Evolutionary conservation across 2,888 invertebrate genomes (phyloP).

Genomic region (Amaurobius ferox): DNA sequence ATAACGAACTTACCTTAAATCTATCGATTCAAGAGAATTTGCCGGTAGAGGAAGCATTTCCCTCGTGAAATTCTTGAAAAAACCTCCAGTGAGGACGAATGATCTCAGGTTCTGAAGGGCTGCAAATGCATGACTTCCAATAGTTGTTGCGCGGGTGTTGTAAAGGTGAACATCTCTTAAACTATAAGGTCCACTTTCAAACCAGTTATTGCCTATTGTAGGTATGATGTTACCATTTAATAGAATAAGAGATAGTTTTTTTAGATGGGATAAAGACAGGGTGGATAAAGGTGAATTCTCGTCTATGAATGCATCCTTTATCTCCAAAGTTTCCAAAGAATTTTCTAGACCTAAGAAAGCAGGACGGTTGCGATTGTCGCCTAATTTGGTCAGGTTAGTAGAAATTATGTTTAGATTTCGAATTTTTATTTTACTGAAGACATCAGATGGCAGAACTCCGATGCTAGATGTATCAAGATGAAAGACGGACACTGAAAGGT

Average conservation of each 20-base stretch:
- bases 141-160: neutral
- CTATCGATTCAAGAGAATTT: constrained; percentile 18
- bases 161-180: constrained; percentile 29
- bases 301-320: constrained; percentile 30
- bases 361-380: constrained; percentile 30
- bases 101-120: constrained; percentile 22
- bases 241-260: constrained; percentile 31
- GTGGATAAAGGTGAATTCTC: constrained; percentile 18
- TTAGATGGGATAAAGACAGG: constrained; percentile 47
- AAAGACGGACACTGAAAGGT: constrained; percentile 9
- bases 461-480: constrained; percentile 30
- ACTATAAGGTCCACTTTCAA: constrained; percentile 58
- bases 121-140: constrained; percentile 57
- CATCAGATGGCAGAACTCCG: constrained; percentile 34
- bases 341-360: constrained; percentile 53
- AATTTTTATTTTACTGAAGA: constrained; percentile 30
- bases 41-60: constrained; percentile 35
- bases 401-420: constrained; percentile 15
- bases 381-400: constrained; percentile 35
- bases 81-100: constrained; percentile 32
- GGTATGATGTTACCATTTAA: constrained; percentile 47
- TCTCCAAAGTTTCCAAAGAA: constrained; percentile 33
- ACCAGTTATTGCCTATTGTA: constrained; percentile 48
- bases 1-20: constrained; percentile 60
- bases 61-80: constrained; percentile 24